These are phyloP conservation scores for Byasa hedistus DNA, from an alignment of 2,888 invertebrate species.

Conservation along the genomic window DNA sequence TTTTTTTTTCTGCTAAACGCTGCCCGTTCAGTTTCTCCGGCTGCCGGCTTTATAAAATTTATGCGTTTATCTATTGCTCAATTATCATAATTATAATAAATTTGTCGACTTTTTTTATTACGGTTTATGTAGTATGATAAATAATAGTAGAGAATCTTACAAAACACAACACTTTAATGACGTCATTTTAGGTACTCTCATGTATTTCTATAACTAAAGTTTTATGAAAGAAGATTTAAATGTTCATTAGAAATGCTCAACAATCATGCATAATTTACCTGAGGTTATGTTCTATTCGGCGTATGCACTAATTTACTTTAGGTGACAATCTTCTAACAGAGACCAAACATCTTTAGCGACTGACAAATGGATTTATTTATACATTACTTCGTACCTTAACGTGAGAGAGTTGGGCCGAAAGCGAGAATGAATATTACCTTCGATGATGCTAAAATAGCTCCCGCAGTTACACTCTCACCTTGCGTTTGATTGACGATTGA, in stretches of 20 bases:
- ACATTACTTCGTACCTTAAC: slow-evolving; percentile 72
- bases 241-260: background rate
- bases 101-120: slow-evolving; percentile 13
- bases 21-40: slow-evolving; percentile 26
- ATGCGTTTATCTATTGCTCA: slow-evolving; percentile 18
- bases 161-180: background rate
- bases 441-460: slow-evolving; percentile 78
- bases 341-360: slow-evolving; percentile 56
- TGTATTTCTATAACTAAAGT: background rate
- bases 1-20: slow-evolving; percentile 22
- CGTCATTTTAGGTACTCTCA: background rate
- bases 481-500: slow-evolving; percentile 80
- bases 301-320: slow-evolving; percentile 9
- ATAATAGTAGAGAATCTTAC: background rate
- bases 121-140: background rate
- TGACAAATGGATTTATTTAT: slow-evolving; percentile 72
- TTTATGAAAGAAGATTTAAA: background rate
- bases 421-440: slow-evolving; percentile 78
- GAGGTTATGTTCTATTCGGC: background rate
- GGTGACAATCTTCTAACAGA: slow-evolving; percentile 40
- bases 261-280: slow-evolving; percentile 3
- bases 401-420: slow-evolving; percentile 77
- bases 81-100: slow-evolving; percentile 29
- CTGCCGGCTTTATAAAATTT: slow-evolving; percentile 23
- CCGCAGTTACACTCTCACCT: slow-evolving; percentile 76